Percentiles rank a stretch among this genome's conserved stretches.
Conservation (phyloP, 1,140 invertebrate genomes). For the Coptotermes formosanus region DNA sequence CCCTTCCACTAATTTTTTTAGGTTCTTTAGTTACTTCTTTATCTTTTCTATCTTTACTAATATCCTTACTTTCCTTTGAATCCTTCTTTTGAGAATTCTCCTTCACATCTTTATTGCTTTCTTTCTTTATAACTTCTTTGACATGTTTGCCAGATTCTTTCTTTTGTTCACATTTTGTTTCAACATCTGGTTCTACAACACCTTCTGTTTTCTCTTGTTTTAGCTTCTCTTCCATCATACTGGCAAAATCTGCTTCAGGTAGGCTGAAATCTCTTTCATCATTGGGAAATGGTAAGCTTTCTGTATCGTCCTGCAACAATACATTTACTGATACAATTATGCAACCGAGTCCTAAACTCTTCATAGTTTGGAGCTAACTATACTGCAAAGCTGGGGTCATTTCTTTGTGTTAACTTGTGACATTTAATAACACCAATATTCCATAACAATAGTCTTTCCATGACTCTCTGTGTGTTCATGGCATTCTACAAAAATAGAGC, state of each 20-base stretch:
- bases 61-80: constrained; percentile 43
- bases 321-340: constrained; percentile 21
- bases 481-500: too few species aligned
- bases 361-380: background rate
- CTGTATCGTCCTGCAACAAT: constrained; percentile 66
- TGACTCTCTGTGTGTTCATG: too few species aligned
- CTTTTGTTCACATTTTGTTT: constrained; percentile 47
- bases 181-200: constrained; percentile 39
- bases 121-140: constrained; percentile 44
- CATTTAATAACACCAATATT: too few species aligned
- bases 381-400: background rate
- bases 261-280: constrained; percentile 66
- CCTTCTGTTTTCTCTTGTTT: constrained; percentile 43
- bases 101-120: constrained; percentile 43
- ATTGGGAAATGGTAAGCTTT: constrained; percentile 76
- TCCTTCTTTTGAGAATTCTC: background rate
- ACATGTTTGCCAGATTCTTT: constrained; percentile 35
- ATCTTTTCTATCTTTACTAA: constrained; percentile 25
- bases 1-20: constrained; percentile 23
- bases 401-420: too few species aligned
- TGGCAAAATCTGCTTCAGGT: constrained; percentile 64
- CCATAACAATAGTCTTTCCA: too few species aligned
- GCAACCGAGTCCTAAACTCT: background rate
- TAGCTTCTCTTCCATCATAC: constrained; percentile 47
- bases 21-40: constrained; percentile 30